Evolutionary conservation across 1,140 invertebrate species (phyloP).

Genomic region (Orchestia grillus): DNA sequence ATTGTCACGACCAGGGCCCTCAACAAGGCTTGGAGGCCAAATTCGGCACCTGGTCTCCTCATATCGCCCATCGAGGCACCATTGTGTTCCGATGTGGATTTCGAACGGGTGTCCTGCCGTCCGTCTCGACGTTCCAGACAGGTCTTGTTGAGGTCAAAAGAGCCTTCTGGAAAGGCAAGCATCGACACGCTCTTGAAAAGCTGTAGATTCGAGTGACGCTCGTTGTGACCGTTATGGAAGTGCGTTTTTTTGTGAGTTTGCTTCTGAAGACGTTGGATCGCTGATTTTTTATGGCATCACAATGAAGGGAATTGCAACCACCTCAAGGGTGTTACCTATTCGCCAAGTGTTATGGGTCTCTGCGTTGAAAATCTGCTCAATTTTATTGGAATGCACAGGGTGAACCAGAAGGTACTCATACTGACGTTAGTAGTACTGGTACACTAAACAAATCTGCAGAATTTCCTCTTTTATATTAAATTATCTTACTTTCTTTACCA

Average conservation of each 20-base stretch:
- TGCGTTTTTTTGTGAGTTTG: background rate
- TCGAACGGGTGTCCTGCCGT: conserved; percentile 3
- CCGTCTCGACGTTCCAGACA: background rate
- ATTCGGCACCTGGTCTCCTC: background rate
- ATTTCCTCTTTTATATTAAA: too few species aligned
- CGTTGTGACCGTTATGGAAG: background rate
- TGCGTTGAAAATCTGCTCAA: background rate
- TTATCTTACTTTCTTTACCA: too few species aligned
- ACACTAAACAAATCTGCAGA: too few species aligned
- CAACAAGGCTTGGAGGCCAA: background rate
- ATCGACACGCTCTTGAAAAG: background rate
- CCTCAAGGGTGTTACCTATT: background rate
- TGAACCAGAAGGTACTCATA: too few species aligned
- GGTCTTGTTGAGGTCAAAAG: background rate
- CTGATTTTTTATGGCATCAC: background rate
- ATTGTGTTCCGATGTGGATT: conserved; percentile 41
- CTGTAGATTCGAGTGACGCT: background rate
- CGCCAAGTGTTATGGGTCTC: background rate
- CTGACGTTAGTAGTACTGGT: too few species aligned
- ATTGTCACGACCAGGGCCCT: background rate
- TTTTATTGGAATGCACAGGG: background rate
- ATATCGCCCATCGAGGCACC: conserved; percentile 32
- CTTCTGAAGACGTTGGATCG: background rate
- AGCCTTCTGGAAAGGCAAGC: background rate
- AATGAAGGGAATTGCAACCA: background rate